A percentile compares a stretch with the other conserved stretches of the same genome.
These are phyloP conservation scores for Vireo griseus DNA, from an alignment of 2,797 vertebrate genomes.

Conservation along the genomic window DNA sequence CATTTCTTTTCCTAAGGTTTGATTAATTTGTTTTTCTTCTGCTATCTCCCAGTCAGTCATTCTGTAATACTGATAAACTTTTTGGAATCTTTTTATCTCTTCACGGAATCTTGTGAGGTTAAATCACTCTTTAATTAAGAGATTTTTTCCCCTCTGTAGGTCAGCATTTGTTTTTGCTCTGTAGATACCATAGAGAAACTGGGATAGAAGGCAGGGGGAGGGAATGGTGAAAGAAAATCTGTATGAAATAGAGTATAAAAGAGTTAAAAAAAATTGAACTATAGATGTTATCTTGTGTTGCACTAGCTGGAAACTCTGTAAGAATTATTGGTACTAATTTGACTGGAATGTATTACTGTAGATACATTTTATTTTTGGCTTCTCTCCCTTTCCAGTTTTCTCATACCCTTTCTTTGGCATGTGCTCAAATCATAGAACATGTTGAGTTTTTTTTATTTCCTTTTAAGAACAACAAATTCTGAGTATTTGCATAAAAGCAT, in stretches of 20 bases:
- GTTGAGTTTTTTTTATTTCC: conserved; percentile 23
- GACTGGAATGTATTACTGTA: conserved; percentile 23
- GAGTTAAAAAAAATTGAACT: not conserved
- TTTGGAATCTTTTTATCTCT: conserved; percentile 34
- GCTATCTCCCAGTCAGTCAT: conserved; percentile 1
- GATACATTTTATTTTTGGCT: conserved; percentile 47
- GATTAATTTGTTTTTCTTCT: conserved; percentile 46
- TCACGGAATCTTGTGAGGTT: not conserved
- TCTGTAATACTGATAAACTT: not conserved
- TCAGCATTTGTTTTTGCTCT: conserved; percentile 20
- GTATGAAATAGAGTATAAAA: not conserved
- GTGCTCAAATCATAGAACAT: not conserved
- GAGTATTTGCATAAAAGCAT: not conserved
- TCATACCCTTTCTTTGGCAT: conserved; percentile 41
- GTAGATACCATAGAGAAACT: not conserved
- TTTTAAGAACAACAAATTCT: conserved; percentile 21
- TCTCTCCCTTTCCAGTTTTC: conserved; percentile 20
- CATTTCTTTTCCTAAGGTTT: not conserved
- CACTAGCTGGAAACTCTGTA: not conserved
- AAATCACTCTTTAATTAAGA: conserved; percentile 4
- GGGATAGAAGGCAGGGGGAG: not conserved
- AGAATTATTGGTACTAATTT: conserved; percentile 50
- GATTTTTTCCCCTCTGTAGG: not conserved
- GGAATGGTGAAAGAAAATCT: not conserved
- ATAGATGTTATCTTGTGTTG: not conserved